phyloP scores from a whole-genome alignment of 2,888 invertebrate species.

The Helicoverpa assulta region DNA sequence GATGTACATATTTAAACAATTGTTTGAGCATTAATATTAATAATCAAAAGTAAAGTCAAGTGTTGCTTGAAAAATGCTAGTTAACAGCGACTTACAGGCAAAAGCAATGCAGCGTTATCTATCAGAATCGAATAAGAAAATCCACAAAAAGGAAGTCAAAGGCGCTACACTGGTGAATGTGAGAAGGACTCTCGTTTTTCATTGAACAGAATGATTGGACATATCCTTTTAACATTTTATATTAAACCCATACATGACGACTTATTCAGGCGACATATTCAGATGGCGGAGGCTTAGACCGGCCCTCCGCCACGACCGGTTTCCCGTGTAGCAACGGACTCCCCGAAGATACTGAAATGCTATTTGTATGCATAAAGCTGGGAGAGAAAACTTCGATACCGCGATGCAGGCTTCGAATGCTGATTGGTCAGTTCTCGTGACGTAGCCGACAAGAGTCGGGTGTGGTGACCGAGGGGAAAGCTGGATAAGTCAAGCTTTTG shows the following conservation, averaged over 20 bases:
- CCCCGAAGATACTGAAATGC: slow-evolving; percentile 53
- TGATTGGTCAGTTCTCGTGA: slow-evolving; percentile 53
- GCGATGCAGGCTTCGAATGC: slow-evolving; percentile 67
- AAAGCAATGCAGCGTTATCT: not conserved
- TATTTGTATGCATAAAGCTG: slow-evolving; percentile 67
- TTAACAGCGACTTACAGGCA: too few species aligned
- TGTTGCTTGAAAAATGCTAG: too few species aligned
- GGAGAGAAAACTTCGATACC: slow-evolving; percentile 69
- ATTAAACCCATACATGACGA: slow-evolving; percentile 75
- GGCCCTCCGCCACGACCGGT: slow-evolving; percentile 76
- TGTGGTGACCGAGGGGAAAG: slow-evolving; percentile 26
- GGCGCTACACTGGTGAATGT: slow-evolving; percentile 77
- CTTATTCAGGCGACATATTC: slow-evolving; percentile 74
- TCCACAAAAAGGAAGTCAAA: slow-evolving; percentile 79
- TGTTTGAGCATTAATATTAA: too few species aligned
- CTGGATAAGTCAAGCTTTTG: slow-evolving; percentile 33
- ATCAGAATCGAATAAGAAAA: not conserved
- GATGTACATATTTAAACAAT: too few species aligned
- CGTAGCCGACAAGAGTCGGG: slow-evolving; percentile 42
- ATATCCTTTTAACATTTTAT: slow-evolving; percentile 71
- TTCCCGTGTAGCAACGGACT: slow-evolving; percentile 80
- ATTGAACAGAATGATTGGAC: slow-evolving; percentile 79
- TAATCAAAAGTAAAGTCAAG: too few species aligned
- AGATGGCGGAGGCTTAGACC: slow-evolving; percentile 70
- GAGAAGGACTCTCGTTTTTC: slow-evolving; percentile 69